These are phyloP conservation scores for Xiphorhynchus elegans DNA, from an alignment of 2,113 vertebrate genomes.

Conservation along the genomic window DNA sequence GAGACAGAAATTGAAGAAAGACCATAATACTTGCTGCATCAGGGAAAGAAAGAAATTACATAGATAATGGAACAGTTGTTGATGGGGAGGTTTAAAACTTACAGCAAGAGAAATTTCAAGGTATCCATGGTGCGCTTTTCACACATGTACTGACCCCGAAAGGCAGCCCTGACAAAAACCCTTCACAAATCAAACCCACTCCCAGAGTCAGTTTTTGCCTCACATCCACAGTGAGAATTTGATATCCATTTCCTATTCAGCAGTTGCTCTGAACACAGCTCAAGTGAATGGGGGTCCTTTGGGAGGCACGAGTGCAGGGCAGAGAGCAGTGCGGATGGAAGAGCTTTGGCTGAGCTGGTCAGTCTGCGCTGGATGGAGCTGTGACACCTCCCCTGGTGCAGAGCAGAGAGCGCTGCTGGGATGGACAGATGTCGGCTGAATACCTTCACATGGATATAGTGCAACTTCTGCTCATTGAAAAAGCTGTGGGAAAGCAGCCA, in stretches of 20 bases:
- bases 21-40: not conserved
- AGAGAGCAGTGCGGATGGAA: not conserved
- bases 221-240: not conserved
- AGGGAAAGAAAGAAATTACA: not conserved
- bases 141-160: not conserved
- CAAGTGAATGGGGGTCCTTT: not conserved
- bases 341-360: not conserved
- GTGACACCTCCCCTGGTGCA: not conserved
- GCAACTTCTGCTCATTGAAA: slow-evolving; percentile 27
- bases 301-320: not conserved
- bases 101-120: not conserved
- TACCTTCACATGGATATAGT: not conserved
- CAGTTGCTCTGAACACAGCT: not conserved
- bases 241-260: not conserved
- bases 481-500: not conserved
- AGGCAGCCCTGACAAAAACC: not conserved
- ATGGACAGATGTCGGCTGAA: not conserved
- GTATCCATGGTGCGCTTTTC: not conserved
- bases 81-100: not conserved
- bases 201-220: not conserved
- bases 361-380: not conserved
- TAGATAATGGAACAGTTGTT: not conserved
- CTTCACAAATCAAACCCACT: not conserved
- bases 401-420: not conserved
- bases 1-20: not conserved